Conservation (phyloP, 2,888 invertebrate genomes). For the Petrolisthes cinctipes region DNA sequence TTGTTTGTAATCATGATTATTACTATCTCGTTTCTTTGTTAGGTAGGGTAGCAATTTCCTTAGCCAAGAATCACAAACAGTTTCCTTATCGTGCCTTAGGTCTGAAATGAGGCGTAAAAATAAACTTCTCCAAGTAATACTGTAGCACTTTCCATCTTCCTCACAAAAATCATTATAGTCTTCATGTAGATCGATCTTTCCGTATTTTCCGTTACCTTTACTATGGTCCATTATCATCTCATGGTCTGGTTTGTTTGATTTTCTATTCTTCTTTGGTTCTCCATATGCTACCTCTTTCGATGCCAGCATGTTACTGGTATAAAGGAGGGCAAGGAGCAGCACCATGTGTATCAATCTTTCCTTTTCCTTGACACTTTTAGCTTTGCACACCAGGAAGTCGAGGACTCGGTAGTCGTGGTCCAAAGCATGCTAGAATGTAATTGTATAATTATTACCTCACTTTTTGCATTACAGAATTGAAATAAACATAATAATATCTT, state of each 20-base stretch:
- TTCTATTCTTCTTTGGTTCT: not conserved
- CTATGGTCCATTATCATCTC: no score
- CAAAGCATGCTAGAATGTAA: slow-evolving; percentile 14
- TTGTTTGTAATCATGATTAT: no score
- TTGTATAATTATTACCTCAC: no score
- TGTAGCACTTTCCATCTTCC: no score
- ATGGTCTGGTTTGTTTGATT: no score
- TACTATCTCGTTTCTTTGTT: not conserved
- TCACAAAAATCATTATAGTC: not conserved
- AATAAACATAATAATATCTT: no score
- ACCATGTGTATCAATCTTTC: not conserved
- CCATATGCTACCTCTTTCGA: not conserved
- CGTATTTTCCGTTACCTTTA: no score
- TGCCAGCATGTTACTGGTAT: not conserved
- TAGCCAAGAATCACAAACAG: not conserved
- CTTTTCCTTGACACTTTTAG: slow-evolving; percentile 16
- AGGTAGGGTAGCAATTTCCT: not conserved
- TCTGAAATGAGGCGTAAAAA: not conserved
- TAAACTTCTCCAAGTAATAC: not conserved
- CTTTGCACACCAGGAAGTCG: not conserved
- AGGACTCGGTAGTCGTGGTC: slow-evolving; percentile 19
- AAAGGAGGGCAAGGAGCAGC: slow-evolving; percentile 4
- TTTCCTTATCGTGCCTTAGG: not conserved
- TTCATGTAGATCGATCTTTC: not conserved
- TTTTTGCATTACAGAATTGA: no score